Evolutionary conservation across 2,888 invertebrate genomes (phyloP).

Genomic region (Apotomis betuletana): DNA sequence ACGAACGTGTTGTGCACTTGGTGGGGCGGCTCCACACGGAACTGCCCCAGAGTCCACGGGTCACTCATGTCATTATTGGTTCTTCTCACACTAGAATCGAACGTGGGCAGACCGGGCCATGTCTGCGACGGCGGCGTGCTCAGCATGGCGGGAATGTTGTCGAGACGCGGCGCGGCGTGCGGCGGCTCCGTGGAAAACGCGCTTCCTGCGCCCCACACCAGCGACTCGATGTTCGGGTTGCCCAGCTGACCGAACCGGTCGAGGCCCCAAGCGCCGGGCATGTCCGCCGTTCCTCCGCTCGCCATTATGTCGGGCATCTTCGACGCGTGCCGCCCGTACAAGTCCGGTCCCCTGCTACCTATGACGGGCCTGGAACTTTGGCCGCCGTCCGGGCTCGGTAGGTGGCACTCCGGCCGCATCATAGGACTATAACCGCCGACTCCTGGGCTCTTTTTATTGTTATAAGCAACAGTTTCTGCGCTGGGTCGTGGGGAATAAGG

Average conservation of each 20-base stretch:
- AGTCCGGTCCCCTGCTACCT: conserved; percentile 59
- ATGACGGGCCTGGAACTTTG: conserved; percentile 56
- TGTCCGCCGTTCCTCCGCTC: conserved; percentile 56
- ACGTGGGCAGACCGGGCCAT: conserved; percentile 68
- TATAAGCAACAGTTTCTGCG: conserved; percentile 64
- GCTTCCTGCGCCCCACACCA: conserved; percentile 66
- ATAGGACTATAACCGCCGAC: conserved; percentile 75
- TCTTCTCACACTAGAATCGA: conserved; percentile 61
- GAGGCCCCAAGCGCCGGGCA: conserved; percentile 65
- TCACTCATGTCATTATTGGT: conserved; percentile 62
- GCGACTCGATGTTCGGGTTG: conserved; percentile 64
- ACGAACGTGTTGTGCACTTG: conserved; percentile 71
- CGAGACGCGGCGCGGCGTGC: conserved; percentile 52
- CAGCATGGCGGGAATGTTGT: conserved; percentile 61
- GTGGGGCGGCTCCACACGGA: conserved; percentile 72
- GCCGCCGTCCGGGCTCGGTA: conserved; percentile 70
- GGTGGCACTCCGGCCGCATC: conserved; percentile 72
- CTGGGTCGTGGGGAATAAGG: conserved; percentile 77
- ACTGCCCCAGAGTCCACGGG: conserved; percentile 74
- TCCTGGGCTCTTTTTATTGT: conserved; percentile 73
- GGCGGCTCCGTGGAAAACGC: conserved; percentile 56
- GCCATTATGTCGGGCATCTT: conserved; percentile 65
- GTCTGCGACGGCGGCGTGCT: conserved; percentile 69
- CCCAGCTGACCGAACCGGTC: conserved; percentile 64
- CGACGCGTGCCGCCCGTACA: conserved; percentile 61